Conservation (phyloP, 2,113 vertebrate genomes). For the Erythrocebus patas region DNA sequence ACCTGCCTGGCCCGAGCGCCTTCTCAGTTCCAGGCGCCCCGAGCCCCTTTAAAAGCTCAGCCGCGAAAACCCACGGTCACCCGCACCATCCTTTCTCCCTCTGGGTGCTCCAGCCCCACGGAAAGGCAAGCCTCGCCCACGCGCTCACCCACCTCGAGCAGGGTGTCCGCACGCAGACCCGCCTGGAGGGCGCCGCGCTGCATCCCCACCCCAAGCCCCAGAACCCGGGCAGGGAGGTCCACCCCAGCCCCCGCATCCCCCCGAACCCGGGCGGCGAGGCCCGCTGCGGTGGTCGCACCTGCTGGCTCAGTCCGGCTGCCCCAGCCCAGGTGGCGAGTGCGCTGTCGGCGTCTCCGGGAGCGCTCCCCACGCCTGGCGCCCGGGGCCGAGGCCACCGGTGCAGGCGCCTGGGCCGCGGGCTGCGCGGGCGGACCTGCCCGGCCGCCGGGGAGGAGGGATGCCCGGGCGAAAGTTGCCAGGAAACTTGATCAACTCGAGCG, state of each 20-base stretch:
- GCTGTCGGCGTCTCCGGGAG: not conserved
- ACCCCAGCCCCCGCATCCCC: not conserved
- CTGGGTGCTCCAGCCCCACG: not conserved
- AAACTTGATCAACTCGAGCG: constrained; percentile 74
- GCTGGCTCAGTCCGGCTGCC: not conserved
- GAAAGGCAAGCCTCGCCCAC: not conserved
- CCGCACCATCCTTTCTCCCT: not conserved
- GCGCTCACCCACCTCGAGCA: not conserved
- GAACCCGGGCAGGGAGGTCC: not conserved
- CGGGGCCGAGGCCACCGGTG: not conserved
- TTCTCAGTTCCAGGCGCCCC: not conserved
- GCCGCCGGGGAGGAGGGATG: constrained; percentile 36
- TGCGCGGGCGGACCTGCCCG: constrained; percentile 32
- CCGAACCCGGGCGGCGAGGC: not conserved
- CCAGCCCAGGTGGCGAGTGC: not conserved
- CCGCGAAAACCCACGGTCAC: not conserved
- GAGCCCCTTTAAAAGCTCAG: not conserved
- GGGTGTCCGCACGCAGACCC: not conserved
- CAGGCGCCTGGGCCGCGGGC: not conserved
- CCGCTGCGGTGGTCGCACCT: constrained; percentile 9
- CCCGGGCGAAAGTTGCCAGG: constrained; percentile 71
- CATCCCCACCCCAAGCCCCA: not conserved
- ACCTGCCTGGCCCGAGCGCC: not conserved
- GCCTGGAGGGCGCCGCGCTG: too few relatives aligned
- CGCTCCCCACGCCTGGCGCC: not conserved